Evolutionary conservation across 1,140 invertebrate genomes (phyloP).

Genomic region (Meloidogyne chitwoodi): DNA sequence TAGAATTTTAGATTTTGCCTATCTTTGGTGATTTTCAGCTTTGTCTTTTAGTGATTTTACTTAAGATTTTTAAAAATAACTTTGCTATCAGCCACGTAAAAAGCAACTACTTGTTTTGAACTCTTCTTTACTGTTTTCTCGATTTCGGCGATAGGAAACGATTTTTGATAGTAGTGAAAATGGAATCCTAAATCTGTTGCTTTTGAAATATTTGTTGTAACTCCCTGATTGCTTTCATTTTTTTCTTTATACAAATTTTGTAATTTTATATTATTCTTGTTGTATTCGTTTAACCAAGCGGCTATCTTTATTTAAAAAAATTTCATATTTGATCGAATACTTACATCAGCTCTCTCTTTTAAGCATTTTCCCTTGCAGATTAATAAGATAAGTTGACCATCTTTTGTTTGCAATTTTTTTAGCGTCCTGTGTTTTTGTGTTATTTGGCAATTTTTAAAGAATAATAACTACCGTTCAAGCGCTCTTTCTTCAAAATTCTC

Average conservation of each 20-base stretch:
- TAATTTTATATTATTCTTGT: constrained; percentile 17
- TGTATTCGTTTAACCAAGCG: constrained; percentile 39
- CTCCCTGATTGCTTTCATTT: not conserved
- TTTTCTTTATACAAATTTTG: constrained; percentile 13
- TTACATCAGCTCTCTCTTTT: constrained; percentile 31
- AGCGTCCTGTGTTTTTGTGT: constrained; percentile 9
- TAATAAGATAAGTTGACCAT: constrained; percentile 39
- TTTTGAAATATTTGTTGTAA: not conserved
- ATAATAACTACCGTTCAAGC: not conserved
- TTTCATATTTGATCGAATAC: not conserved
- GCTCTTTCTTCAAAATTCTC: not conserved
- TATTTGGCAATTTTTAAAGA: not conserved
- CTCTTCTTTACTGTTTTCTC: constrained; percentile 15
- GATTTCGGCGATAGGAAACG: constrained; percentile 6
- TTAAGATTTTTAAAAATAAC: constrained; percentile 12
- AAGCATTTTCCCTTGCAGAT: constrained; percentile 34
- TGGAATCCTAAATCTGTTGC: constrained; percentile 27
- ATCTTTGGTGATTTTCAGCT: not conserved
- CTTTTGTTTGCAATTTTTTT: constrained; percentile 13
- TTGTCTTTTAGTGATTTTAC: not conserved
- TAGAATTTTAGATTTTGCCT: not conserved
- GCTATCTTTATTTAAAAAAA: constrained; percentile 18
- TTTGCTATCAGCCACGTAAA: constrained; percentile 27
- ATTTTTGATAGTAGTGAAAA: constrained; percentile 28
- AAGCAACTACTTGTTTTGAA: not conserved